Evolutionary conservation across 1,140 invertebrate genomes (phyloP).

Genomic region (Coelopa frigida): DNA sequence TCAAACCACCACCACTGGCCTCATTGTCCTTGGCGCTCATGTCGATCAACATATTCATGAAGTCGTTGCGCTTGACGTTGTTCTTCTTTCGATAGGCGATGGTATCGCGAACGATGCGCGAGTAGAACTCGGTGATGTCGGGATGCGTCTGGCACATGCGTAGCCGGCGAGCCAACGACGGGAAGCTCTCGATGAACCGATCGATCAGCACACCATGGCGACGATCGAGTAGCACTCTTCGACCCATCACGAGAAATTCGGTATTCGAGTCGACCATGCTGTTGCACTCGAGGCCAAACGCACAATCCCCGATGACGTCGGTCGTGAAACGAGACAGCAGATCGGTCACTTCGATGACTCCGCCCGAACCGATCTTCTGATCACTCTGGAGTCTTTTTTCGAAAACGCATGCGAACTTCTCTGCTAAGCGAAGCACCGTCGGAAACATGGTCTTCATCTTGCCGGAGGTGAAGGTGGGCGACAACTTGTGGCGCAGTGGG

Average conservation of each 20-base stretch:
- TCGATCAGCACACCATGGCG: constrained; percentile 23
- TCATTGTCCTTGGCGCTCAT: constrained; percentile 20
- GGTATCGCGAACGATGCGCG: constrained; percentile 45
- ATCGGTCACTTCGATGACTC: constrained; percentile 38
- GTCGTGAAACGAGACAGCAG: constrained; percentile 49
- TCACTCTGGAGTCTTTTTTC: constrained; percentile 12
- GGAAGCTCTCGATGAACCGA: constrained; percentile 32
- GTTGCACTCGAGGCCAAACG: constrained; percentile 54
- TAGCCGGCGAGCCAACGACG: constrained; percentile 21
- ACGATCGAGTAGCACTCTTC: constrained; percentile 27
- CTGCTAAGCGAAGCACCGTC: constrained; percentile 44
- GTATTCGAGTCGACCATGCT: constrained; percentile 49
- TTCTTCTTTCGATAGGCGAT: constrained; percentile 47
- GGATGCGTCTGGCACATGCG: constrained; percentile 29
- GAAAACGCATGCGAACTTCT: constrained; percentile 19
- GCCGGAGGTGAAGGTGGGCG: constrained; percentile 51
- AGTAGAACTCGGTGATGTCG: constrained; percentile 48
- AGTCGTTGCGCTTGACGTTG: constrained; percentile 48
- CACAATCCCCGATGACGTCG: constrained; percentile 56
- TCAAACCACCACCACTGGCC: constrained; percentile 26
- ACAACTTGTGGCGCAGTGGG: constrained; percentile 51
- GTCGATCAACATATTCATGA: constrained; percentile 50
- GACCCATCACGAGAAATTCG: constrained; percentile 47
- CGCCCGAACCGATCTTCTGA: background rate
- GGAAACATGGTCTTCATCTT: constrained; percentile 56